Evolutionary conservation across 2,113 vertebrate genomes (phyloP).

Genomic region (Corythaixoides concolor): DNA sequence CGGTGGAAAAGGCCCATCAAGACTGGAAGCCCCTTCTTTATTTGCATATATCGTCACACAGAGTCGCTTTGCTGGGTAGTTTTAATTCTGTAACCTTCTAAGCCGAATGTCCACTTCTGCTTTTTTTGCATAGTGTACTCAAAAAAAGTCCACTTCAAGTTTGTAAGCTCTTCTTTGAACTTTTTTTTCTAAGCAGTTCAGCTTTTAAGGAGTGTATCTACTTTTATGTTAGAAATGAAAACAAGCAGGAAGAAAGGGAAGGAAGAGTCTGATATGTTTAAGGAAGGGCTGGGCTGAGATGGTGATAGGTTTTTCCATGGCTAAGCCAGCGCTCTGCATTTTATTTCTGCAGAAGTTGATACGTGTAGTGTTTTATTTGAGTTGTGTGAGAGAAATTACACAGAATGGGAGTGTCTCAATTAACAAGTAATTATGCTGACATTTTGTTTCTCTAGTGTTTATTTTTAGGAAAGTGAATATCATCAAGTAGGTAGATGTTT

Average conservation of each 20-base stretch:
- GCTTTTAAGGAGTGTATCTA: not conserved
- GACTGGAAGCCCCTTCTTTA: not conserved
- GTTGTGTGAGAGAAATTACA: not conserved
- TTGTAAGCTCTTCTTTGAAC: not conserved
- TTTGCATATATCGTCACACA: accelerated
- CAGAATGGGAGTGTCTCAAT: accelerated
- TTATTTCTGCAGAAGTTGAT: not conserved
- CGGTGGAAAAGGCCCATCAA: not conserved
- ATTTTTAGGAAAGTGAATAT: accelerated
- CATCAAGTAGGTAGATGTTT: not conserved
- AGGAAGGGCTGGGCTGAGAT: not conserved
- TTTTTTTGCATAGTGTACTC: accelerated
- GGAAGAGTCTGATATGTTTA: not conserved
- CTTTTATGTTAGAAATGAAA: not conserved
- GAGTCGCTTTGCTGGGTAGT: not conserved
- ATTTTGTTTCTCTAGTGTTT: not conserved
- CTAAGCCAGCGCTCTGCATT: not conserved
- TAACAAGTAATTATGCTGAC: accelerated
- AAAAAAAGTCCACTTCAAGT: not conserved
- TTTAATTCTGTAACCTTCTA: not conserved
- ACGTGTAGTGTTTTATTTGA: not conserved
- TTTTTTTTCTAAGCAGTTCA: accelerated
- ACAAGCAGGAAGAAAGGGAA: not conserved
- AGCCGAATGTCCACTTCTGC: not conserved
- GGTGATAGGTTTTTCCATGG: not conserved